Conservation (phyloP, 2,797 vertebrate genomes). For the Oryzias sinensis region DNA sequence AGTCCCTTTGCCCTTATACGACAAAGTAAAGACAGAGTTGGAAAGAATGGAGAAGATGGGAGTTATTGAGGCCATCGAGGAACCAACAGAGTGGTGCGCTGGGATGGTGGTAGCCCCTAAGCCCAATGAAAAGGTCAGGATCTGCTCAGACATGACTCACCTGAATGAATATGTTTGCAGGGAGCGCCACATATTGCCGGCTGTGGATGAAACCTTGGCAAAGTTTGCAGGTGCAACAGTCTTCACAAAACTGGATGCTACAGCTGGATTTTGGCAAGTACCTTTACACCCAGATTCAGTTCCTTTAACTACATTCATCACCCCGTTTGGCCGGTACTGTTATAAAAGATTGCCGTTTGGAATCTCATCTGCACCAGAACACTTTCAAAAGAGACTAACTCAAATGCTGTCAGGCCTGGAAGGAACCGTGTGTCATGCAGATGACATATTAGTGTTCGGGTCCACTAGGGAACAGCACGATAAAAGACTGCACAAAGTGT, state of each 20-base stretch:
- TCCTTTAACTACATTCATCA: conserved; percentile 3
- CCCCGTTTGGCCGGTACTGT: conserved; percentile 2
- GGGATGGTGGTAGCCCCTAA: no score
- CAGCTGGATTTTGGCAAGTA: conserved; percentile 5
- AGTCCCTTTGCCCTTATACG: no score
- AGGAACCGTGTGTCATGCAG: conserved; percentile 6
- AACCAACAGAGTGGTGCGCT: no score
- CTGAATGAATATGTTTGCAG: no score
- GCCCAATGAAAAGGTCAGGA: no score
- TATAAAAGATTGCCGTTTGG: conserved; percentile 2
- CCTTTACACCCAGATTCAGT: conserved; percentile 5
- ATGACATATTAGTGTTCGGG: conserved; percentile 1
- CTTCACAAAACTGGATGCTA: conserved; percentile 12
- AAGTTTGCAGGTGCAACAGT: neutral
- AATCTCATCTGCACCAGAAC: neutral
- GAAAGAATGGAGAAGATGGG: no score
- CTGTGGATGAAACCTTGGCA: neutral
- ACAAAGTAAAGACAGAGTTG: no score
- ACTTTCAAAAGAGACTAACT: conserved; percentile 3
- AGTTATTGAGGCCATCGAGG: no score
- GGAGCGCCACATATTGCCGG: neutral
- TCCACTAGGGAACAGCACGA: conserved; percentile 2
- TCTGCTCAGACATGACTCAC: no score
- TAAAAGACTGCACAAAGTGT: neutral
- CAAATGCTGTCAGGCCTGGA: conserved; percentile 14